These are phyloP conservation scores for Odontamblyopus lacepedii DNA, from an alignment of 2,797 vertebrate genomes.

Conservation along the genomic window DNA sequence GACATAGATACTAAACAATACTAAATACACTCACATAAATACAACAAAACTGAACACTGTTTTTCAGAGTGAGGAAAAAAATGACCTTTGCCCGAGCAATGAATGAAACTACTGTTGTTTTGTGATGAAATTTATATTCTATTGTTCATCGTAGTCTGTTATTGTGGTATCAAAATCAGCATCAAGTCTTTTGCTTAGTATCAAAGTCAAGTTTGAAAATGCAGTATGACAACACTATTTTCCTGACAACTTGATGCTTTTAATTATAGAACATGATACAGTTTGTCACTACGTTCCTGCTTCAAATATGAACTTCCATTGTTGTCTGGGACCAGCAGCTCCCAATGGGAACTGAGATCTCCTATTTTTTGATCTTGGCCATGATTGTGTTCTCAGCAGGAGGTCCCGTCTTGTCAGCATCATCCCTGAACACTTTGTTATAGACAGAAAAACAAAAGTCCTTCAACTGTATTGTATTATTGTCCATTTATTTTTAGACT, in stretches of 20 bases:
- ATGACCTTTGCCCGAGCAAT: too few relatives aligned
- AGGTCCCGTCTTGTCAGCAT: slow-evolving; percentile 54
- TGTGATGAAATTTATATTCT: too few relatives aligned
- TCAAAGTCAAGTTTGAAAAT: too few relatives aligned
- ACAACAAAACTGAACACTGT: too few relatives aligned
- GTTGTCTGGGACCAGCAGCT: slow-evolving; percentile 29
- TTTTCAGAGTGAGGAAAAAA: too few relatives aligned
- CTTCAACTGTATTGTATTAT: neutral
- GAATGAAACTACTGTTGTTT: too few relatives aligned
- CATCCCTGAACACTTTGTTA: slow-evolving; percentile 51
- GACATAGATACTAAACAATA: too few relatives aligned
- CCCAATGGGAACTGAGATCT: slow-evolving; percentile 59
- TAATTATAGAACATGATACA: slow-evolving; percentile 69
- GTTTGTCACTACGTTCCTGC: slow-evolving; percentile 71
- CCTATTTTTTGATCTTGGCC: slow-evolving; percentile 75
- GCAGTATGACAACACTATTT: too few relatives aligned
- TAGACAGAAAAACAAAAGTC: slow-evolving; percentile 27
- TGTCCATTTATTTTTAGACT: neutral
- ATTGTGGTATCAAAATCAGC: too few relatives aligned
- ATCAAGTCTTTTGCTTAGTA: too few relatives aligned
- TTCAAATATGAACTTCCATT: slow-evolving; percentile 55
- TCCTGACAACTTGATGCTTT: slow-evolving; percentile 75
- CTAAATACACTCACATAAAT: too few relatives aligned
- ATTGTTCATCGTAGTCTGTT: too few relatives aligned
- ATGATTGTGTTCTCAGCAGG: slow-evolving; percentile 36